Percentiles rank a stretch among this genome's conserved stretches.
phyloP scores from a whole-genome alignment of 2,888 invertebrate genomes.

The Apomyelois bistriatella region DNA sequence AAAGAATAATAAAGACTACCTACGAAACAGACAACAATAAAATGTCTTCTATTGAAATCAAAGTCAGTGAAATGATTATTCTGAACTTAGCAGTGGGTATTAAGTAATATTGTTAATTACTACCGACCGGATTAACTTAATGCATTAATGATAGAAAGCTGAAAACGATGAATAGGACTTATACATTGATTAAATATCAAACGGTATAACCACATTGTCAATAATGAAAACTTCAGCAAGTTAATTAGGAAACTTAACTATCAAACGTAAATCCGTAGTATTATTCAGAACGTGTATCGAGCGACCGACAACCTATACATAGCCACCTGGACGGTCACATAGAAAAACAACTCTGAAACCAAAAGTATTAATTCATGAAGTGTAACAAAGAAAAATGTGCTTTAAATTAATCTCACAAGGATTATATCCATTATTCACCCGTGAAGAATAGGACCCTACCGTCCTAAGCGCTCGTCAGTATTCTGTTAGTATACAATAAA shows the following conservation, averaged over 20 bases:
- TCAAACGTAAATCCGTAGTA: slow-evolving; percentile 57
- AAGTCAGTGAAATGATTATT: no score
- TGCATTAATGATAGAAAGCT: no score
- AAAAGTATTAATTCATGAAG: slow-evolving; percentile 38
- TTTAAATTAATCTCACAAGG: slow-evolving; percentile 38
- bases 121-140: no score
- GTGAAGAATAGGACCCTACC: slow-evolving; percentile 59
- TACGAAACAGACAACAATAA: no score
- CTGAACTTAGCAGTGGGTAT: no score
- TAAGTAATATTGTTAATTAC: no score
- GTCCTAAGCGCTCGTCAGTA: slow-evolving; percentile 65
- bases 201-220: neutral
- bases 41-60: no score
- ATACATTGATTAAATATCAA: neutral
- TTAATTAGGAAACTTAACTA: slow-evolving; percentile 52
- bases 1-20: no score
- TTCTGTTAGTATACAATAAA: slow-evolving; percentile 80
- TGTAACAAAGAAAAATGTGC: slow-evolving; percentile 38
- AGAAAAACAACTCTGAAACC: slow-evolving; percentile 55
- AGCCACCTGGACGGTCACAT: slow-evolving; percentile 79
- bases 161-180: no score
- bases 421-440: slow-evolving; percentile 37
- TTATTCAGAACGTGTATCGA: slow-evolving; percentile 59
- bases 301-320: slow-evolving; percentile 72
- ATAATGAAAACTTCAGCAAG: slow-evolving; percentile 25